phyloP scores from a whole-genome alignment of 2,113 vertebrate species.

The Brachirus orientalis region DNA sequence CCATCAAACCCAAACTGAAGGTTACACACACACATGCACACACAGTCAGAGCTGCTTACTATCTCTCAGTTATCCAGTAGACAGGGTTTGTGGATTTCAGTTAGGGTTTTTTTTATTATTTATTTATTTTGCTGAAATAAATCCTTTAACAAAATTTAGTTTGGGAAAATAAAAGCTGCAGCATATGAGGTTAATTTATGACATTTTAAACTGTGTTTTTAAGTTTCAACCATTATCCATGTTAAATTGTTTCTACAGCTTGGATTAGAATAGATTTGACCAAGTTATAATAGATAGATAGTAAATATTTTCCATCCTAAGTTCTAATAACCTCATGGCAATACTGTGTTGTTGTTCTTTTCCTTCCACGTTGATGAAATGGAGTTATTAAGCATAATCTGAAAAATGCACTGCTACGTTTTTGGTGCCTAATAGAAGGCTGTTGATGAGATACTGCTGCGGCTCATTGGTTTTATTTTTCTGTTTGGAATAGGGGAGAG shows the following conservation, averaged over 20 bases:
- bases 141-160: too few relatives aligned
- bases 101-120: too few relatives aligned
- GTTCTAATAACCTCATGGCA: too few relatives aligned
- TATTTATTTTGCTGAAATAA: too few relatives aligned
- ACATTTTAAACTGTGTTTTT: not conserved
- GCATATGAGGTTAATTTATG: not conserved
- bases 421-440: slow-evolving; percentile 62
- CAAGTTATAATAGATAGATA: not conserved
- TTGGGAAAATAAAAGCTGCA: too few relatives aligned
- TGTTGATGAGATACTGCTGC: slow-evolving; percentile 64
- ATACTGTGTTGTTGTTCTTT: too few relatives aligned
- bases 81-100: slow-evolving; percentile 4
- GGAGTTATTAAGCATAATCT: slow-evolving; percentile 45
- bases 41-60: slow-evolving; percentile 23
- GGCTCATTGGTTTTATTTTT: slow-evolving; percentile 80
- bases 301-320: not conserved
- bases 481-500: slow-evolving; percentile 65
- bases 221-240: too few relatives aligned
- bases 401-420: slow-evolving; percentile 47
- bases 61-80: slow-evolving; percentile 35
- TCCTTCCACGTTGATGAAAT: slow-evolving; percentile 30
- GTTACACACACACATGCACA: slow-evolving; percentile 48
- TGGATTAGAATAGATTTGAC: too few relatives aligned
- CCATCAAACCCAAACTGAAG: slow-evolving; percentile 52
- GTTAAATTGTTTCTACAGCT: too few relatives aligned